Evolutionary conservation across 2,888 invertebrate genomes (phyloP), one percentile per base, ranked within the genome.

Genomic region (Rhorus exstirpatorius): DNA sequence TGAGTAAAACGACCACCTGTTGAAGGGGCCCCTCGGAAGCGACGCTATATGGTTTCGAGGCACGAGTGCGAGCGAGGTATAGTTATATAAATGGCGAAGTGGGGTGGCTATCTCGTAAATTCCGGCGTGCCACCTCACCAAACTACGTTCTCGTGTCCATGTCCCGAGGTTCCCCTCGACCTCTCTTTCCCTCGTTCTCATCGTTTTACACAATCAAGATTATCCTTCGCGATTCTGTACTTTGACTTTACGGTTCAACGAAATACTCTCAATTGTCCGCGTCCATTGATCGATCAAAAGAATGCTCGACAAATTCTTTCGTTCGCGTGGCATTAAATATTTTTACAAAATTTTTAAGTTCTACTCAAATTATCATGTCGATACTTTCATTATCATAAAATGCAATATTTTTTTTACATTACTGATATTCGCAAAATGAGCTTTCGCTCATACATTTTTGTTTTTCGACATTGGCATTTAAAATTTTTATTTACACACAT

Each of bases 1-100:
- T 89, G 88, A 89, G 91, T 88, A 89, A 90, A 92, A 91, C 92
- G 90, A 90, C 92, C 92, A 93, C 92, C 92, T 93, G 92, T 93
- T 92, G 92, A 91, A 87, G 87, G 86, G 35, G n/a, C 35, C 46
- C 53, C 35, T n/a, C n/a, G n/a, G 10, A 44, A 31, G 61, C 49
- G 41, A 24, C 63, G 17, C 58, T 44, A 26, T 35, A n/a, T 26
- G 46, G 44, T 44, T 68, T 24, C 31, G 31, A 17, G 58, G 63
- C 63, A 65, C 58, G 26, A 67, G 77, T 35, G 84, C 84, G 86
- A 87, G 86, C 81, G 87, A 87, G 88, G 84, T n/a, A n/a, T 86
- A 87, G 89, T 86, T 88, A 87, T 89, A 88, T 89, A 89, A 89
- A 83, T 88, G 78, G 88, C 89, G 88, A 88, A 88, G 88, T 87